Percentiles rank a stretch among this genome's conserved stretches.
Conservation (phyloP, 1,140 invertebrate genomes). For the Lycorma delicatula region DNA sequence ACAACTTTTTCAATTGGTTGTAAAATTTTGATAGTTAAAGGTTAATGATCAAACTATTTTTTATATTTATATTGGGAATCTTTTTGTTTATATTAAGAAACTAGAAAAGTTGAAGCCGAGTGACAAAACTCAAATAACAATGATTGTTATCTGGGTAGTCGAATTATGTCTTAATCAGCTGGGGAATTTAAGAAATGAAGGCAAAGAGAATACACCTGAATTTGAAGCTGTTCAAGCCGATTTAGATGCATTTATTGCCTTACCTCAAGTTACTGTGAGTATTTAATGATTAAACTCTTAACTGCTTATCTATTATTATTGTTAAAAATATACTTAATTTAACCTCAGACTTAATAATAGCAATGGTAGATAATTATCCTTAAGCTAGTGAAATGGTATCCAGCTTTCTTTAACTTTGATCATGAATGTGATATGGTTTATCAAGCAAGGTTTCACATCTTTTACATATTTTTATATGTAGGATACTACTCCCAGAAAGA, state of each 20-base stretch:
- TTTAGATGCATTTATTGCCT: slow-evolving; percentile 62
- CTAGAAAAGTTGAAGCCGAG: slow-evolving; percentile 44
- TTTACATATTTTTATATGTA: no score
- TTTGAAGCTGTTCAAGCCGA: slow-evolving; percentile 67
- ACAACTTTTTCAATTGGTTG: no score
- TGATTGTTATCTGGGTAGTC: slow-evolving; percentile 87
- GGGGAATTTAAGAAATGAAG: slow-evolving; percentile 53
- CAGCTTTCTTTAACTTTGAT: no score
- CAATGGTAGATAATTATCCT: neutral
- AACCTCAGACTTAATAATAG: no score
- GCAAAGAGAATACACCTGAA: slow-evolving; percentile 43
- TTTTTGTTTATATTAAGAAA: slow-evolving; percentile 38
- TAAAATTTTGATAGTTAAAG: no score
- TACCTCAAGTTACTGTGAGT: slow-evolving; percentile 45
- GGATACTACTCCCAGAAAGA: no score
- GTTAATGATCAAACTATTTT: slow-evolving; percentile 36
- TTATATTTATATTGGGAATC: slow-evolving; percentile 12
- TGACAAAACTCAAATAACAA: slow-evolving; percentile 76
- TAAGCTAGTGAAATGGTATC: neutral
- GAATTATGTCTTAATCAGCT: slow-evolving; percentile 87
- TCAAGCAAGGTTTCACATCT: no score
- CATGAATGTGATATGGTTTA: no score
- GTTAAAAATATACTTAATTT: no score
- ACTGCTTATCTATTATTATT: slow-evolving; percentile 7
- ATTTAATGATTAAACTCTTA: neutral